Evolutionary conservation across 92 coral and sea anemone genomes (phyloP).

Genomic region (Porites lobata): DNA sequence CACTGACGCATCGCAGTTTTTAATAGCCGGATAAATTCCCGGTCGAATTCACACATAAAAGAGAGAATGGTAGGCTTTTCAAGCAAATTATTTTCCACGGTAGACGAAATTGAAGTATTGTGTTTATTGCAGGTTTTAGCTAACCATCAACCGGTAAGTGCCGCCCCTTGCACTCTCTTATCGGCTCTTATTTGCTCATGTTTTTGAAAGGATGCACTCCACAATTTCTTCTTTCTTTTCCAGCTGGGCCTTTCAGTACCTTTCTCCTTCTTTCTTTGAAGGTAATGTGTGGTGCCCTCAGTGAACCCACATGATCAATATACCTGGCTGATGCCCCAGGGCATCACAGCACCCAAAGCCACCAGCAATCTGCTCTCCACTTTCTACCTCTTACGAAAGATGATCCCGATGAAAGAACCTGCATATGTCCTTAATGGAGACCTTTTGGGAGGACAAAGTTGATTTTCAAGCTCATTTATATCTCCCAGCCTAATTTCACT

Average conservation of each 20-base stretch:
- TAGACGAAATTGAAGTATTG: no score
- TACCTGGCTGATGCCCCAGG: background rate
- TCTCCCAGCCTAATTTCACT: background rate
- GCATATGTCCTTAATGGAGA: background rate
- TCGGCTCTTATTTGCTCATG: constrained; percentile 26
- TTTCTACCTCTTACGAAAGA: constrained; percentile 2
- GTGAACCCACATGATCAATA: background rate
- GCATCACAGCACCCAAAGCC: background rate
- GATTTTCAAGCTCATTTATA: background rate
- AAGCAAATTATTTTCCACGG: no score
- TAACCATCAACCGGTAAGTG: background rate
- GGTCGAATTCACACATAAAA: background rate
- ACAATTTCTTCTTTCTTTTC: constrained; percentile 39
- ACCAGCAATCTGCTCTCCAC: constrained; percentile 15
- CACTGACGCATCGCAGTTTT: no score
- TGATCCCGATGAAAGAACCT: constrained; percentile 10
- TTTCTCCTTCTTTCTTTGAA: constrained; percentile 7
- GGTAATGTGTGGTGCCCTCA: constrained; percentile 5
- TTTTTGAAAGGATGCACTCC: constrained; percentile 34
- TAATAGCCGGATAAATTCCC: no score
- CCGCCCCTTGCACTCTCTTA: constrained; percentile 27
- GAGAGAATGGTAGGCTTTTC: no score
- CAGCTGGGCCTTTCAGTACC: constrained; percentile 49
- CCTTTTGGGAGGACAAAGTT: background rate
- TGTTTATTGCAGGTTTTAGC: background rate